Percentiles rank a stretch among this genome's conserved stretches.
Conservation (phyloP, 2,888 invertebrate genomes). For the Caenorhabditis panamensis region DNA sequence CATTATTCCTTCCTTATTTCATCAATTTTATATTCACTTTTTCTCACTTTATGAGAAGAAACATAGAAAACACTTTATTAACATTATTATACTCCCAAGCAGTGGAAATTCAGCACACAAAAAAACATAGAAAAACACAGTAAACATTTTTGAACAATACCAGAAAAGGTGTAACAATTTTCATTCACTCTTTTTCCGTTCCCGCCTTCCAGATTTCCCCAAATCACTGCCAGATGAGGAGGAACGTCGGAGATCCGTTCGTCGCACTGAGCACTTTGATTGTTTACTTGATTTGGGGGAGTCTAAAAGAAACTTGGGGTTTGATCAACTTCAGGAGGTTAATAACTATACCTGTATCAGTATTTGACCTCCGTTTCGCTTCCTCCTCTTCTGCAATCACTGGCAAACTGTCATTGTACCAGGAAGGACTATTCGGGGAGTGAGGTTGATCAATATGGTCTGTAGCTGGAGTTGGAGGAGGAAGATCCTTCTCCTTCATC, state of each 20-base stretch:
- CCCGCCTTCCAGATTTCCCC: conserved; percentile 29
- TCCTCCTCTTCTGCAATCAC: conserved; percentile 73
- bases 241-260: conserved; percentile 25
- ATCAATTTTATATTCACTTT: no score
- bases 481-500: conserved; percentile 48
- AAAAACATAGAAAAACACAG: no score
- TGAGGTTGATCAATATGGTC: conserved; percentile 51
- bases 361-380: conserved; percentile 36
- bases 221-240: conserved; percentile 45
- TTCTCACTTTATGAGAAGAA: no score
- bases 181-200: conserved; percentile 34
- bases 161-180: background rate
- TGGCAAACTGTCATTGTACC: conserved; percentile 70
- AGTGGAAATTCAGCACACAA: no score
- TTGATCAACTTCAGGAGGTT: background rate
- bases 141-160: background rate
- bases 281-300: conserved; percentile 27
- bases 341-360: conserved; percentile 37
- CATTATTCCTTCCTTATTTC: no score
- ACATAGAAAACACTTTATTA: background rate
- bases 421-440: conserved; percentile 27
- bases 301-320: conserved; percentile 11
- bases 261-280: conserved; percentile 4
- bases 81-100: background rate
- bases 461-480: conserved; percentile 12